phyloP scores from a whole-genome alignment of 2,888 invertebrate genomes.

The Dicyrtomina minuta region DNA sequence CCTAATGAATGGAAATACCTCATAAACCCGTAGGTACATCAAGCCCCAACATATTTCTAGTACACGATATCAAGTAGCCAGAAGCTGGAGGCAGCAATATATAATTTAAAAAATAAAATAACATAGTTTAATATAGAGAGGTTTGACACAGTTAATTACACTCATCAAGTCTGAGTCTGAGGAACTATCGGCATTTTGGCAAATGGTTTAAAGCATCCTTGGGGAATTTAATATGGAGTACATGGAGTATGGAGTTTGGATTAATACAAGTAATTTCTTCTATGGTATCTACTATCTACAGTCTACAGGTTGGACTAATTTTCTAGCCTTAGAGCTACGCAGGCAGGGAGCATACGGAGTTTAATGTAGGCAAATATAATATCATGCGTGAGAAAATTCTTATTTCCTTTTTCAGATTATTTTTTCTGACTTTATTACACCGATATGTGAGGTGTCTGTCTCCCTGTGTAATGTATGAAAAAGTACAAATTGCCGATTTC shows the following conservation, averaged over 20 bases:
- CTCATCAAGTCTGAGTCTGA: not conserved
- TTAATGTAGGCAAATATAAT: slow-evolving; percentile 35
- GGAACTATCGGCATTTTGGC: not conserved
- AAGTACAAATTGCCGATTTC: too few relatives aligned
- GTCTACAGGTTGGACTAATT: too few relatives aligned
- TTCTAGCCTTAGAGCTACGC: too few relatives aligned
- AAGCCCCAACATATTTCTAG: too few relatives aligned
- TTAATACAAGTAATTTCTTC: too few relatives aligned
- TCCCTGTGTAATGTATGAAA: too few relatives aligned
- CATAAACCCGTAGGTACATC: too few relatives aligned
- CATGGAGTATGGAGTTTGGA: not conserved
- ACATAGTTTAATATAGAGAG: too few relatives aligned
- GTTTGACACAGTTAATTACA: not conserved
- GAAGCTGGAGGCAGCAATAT: too few relatives aligned
- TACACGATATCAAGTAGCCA: too few relatives aligned
- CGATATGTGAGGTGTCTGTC: not conserved
- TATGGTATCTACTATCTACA: not conserved
- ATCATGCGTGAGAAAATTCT: slow-evolving; percentile 38
- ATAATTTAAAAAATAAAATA: too few relatives aligned
- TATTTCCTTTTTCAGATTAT: slow-evolving; percentile 36
- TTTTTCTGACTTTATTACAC: slow-evolving; percentile 6
- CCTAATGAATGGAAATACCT: too few relatives aligned
- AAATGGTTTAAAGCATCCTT: not conserved
- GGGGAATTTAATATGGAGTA: not conserved
- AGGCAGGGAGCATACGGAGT: slow-evolving; percentile 1